Conservation (phyloP, 2,113 vertebrate genomes). For the Gnathonemus echidnorhynchus region DNA sequence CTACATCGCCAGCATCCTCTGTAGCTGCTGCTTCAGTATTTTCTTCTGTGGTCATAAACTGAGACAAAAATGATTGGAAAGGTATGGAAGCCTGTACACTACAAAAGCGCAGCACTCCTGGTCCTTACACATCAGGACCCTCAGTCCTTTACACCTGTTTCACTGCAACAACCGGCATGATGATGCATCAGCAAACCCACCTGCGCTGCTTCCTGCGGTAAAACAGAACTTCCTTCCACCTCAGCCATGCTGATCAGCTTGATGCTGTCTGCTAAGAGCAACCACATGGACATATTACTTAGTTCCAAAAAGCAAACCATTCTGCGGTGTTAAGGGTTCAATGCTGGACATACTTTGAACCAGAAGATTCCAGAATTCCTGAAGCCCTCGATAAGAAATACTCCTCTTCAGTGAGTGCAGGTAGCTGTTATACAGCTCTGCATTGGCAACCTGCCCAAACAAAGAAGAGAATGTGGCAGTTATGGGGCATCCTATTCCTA, state of each 20-base stretch:
- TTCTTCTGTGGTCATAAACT: conserved; percentile 76
- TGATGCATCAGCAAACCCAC: conserved; percentile 44
- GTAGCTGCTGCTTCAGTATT: conserved; percentile 48
- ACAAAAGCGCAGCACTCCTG: background rate
- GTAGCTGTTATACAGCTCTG: conserved; percentile 77
- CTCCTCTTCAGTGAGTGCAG: conserved; percentile 73
- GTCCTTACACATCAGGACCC: background rate
- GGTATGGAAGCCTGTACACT: background rate
- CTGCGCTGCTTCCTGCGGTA: conserved; percentile 74
- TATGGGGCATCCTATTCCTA: background rate
- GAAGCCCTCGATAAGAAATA: conserved; percentile 65
- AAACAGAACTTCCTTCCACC: conserved; percentile 68
- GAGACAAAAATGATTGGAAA: conserved; percentile 22
- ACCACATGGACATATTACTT: conserved; percentile 14
- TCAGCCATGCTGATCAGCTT: conserved; percentile 84
- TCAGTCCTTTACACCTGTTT: background rate
- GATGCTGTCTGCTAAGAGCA: conserved; percentile 65
- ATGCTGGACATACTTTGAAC: conserved; percentile 67
- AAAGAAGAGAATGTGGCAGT: background rate
- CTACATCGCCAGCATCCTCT: conserved; percentile 79
- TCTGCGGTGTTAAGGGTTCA: background rate
- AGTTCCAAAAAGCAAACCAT: background rate
- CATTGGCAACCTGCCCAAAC: conserved; percentile 55
- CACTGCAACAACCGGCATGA: background rate
- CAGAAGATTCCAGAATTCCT: conserved; percentile 88